These are phyloP conservation scores for Sinelater perroti DNA, from an alignment of 2,888 invertebrate genomes.

Conservation along the genomic window DNA sequence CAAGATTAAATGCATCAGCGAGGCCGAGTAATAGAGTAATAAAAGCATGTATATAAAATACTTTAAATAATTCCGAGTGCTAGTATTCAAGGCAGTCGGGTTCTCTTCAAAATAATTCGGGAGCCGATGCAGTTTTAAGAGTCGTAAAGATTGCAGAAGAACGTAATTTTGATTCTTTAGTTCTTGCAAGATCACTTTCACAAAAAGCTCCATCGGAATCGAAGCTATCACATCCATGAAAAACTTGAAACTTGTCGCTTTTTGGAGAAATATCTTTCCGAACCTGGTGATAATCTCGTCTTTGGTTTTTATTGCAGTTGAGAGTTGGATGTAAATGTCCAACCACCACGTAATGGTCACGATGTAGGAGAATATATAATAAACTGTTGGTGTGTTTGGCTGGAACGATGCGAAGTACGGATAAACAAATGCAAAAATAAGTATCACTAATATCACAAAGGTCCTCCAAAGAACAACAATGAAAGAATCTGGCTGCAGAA, in stretches of 20 bases:
- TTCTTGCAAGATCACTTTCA: constrained; percentile 22
- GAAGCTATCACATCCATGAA: constrained; percentile 39
- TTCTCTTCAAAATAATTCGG: constrained; percentile 17
- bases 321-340: constrained; percentile 44
- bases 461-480: constrained; percentile 42
- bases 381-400: not conserved
- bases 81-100: not conserved
- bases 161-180: constrained; percentile 16
- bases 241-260: constrained; percentile 32
- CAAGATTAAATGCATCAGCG: not conserved
- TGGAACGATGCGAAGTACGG: constrained; percentile 38
- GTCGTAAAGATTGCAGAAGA: constrained; percentile 36
- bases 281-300: constrained; percentile 34
- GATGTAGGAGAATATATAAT: not conserved
- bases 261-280: constrained; percentile 28
- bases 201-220: constrained; percentile 39
- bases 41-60: constrained; percentile 1
- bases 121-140: constrained; percentile 42
- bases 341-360: constrained; percentile 32
- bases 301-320: constrained; percentile 43
- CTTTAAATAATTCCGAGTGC: constrained; percentile 10
- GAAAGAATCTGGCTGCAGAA: constrained; percentile 45
- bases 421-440: constrained; percentile 31
- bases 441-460: constrained; percentile 23
- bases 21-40: constrained; percentile 11